phyloP scores from a whole-genome alignment of 1,140 invertebrate species.

The Calephelis nemesis region DNA sequence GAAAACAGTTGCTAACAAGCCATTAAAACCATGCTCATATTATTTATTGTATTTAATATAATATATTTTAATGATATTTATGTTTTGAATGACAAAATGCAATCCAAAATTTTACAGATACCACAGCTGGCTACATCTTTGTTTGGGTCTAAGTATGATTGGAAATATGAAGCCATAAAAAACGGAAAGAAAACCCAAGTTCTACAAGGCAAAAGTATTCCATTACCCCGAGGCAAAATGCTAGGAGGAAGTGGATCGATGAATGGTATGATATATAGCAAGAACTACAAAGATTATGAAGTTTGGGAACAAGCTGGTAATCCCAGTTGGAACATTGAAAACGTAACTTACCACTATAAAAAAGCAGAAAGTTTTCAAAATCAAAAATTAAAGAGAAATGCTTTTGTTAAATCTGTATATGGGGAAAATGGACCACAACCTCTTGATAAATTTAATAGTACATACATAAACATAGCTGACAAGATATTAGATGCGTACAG shows the following conservation, averaged over 20 bases:
- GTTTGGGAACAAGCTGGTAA: no score
- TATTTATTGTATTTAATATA: no score
- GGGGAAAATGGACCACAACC: constrained; percentile 42
- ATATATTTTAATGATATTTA: no score
- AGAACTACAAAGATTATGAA: constrained; percentile 74
- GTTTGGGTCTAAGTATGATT: constrained; percentile 78
- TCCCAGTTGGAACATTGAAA: no score
- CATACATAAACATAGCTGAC: constrained; percentile 26
- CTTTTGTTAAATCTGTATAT: constrained; percentile 34
- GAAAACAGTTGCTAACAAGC: no score
- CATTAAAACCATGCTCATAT: no score
- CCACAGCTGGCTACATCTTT: constrained; percentile 36
- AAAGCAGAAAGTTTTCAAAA: constrained; percentile 25
- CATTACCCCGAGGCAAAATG: constrained; percentile 81
- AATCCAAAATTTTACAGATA: constrained; percentile 38
- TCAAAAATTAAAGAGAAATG: constrained; percentile 31
- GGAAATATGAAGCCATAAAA: constrained; percentile 77
- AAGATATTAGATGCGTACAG: constrained; percentile 59
- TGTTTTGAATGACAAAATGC: no score
- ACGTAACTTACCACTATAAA: no score
- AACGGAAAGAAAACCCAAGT: constrained; percentile 66
- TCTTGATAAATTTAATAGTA: no score
- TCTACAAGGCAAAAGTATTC: constrained; percentile 60
- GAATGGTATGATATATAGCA: constrained; percentile 85
- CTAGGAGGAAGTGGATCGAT: no score